Conservation (phyloP, 2,888 invertebrate genomes). For the Mythimna loreyi region DNA sequence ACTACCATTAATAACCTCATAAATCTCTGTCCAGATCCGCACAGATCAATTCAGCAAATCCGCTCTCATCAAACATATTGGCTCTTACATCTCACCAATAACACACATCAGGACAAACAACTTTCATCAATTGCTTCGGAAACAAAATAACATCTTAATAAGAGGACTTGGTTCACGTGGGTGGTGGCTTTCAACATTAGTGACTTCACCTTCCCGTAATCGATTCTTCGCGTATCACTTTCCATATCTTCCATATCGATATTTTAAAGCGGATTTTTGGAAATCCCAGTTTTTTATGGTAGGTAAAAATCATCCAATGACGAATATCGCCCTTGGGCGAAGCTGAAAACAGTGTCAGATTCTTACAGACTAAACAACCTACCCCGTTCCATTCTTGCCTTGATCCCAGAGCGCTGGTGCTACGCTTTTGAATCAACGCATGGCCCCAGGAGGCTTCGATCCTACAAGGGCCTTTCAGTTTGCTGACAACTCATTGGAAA, state of each 20-base stretch:
- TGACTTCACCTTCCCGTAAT: conserved; percentile 73
- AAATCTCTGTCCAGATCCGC: not conserved
- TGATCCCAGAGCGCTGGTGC: too few relatives aligned
- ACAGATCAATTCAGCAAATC: not conserved
- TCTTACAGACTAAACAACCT: too few relatives aligned
- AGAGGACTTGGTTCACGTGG: conserved; percentile 72
- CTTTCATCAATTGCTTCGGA: conserved; percentile 65
- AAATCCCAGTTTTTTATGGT: too few relatives aligned
- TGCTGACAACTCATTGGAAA: too few relatives aligned
- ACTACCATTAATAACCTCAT: not conserved
- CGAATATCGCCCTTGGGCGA: too few relatives aligned
- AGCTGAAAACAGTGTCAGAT: too few relatives aligned
- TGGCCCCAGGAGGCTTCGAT: too few relatives aligned
- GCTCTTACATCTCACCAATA: conserved; percentile 19
- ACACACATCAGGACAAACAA: conserved; percentile 60
- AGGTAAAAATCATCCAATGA: too few relatives aligned
- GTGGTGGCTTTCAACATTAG: conserved; percentile 73
- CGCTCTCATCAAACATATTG: conserved; percentile 2
- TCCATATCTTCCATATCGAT: conserved; percentile 70
- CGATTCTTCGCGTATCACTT: conserved; percentile 76
- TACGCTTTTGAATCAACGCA: too few relatives aligned
- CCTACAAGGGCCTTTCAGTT: too few relatives aligned
- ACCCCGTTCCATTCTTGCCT: too few relatives aligned
- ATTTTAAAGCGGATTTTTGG: not conserved
- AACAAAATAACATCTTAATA: conserved; percentile 76